Evolutionary conservation across 2,888 invertebrate genomes (phyloP), one percentile per base, ranked within the genome.

Genomic region (Microctonus brassicae): DNA sequence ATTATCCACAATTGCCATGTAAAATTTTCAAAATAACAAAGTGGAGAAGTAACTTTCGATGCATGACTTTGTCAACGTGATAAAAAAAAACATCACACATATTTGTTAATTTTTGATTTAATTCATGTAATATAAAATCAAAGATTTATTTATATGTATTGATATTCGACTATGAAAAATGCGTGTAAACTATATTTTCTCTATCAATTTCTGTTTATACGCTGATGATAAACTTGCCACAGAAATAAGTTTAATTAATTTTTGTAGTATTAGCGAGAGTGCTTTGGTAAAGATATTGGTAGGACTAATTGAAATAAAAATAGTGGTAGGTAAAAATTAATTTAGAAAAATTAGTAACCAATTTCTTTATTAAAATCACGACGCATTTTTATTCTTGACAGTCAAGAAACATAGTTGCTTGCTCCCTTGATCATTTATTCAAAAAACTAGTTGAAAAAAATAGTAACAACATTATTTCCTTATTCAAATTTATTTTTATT

Each of bases 31-130:
- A 42, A 17, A 47, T 47, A 55, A 72, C 42, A 53, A 72, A 72
- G 60, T 68, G 72, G 71, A 73, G 65, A 73, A 76, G 69, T 75
- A 72, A 75, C 73, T 63, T 74, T 73, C 61, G 20, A 73, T 75
- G 79, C 79, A 79, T 79, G 78, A 76, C 11, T 70, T 67, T 71
- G 66, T 74, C 66, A 72, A 47, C 47, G 47, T 47, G 47, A 0
- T n/a, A n/a, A n/a, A n/a, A n/a, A 47, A 47, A 34, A 69, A 13
- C 20, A 13, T 62, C 7, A 34, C 42, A 34, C 29, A 69, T 36
- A 20, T 53, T 29, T 36, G 11, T 33, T 57, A 10, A 60, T 42
- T 67, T 67, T 17, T 53, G 29, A 36, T 33, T 26, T 17, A 47
- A 55, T 66, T 64, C 26, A 29, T 53, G n/a, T 26, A 36, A 33